Base-by-base conservation (phyloP, 1,140 invertebrate species). In the Scaptomyza graminum region DNA sequence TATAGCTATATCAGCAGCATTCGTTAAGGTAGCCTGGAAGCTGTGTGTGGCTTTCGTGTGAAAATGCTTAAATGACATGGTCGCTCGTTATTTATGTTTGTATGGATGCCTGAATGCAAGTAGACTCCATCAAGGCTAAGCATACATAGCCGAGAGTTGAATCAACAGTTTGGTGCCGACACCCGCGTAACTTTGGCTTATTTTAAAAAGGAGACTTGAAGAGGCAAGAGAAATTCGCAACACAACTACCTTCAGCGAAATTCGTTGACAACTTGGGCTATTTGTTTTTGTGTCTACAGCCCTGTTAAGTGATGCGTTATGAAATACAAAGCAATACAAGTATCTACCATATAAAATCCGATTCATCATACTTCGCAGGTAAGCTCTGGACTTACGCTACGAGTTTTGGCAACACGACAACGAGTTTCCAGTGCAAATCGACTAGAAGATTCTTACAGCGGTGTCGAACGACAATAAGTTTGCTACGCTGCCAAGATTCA, bases 161-260 rank as follows among this genome's bases (percentile, higher is more conserved):
- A 88, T 88, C 82, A 87, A 87, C 82, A 87, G 82, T 88, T 88
- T 88, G 83, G 60, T 83, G 68, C 52, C 76, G 74, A 16, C 41
- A 51, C 46, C 60, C 31, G 50, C 70, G 73, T 76, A 59, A 65
- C 63, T 71, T 8, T 34, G 82, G 74, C 82, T 85, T 87, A 85
- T 87, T 85, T 85, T 85, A 82, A 87, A 63, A 62, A 54, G 12
- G 13, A 47, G 52, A 3, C 34, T n/a, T n/a, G 25, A 43, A 28
- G 49, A 8, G 18, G 8, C 43, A n/a, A 12, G 43, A 46, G 56
- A 25, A 4, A n/a, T 22, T 41, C 41, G 56, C 46, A 51, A 15
- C 55, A 60, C 39, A 64, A 64, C 60, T 16, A 46, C 50, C 50
- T 62, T 39, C 74, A 51, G 66, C 57, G 56, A 85, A 63, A 65